phyloP scores from a whole-genome alignment of 35 echinoderm and acorn worm genomes.

The Ptychodera flava region DNA sequence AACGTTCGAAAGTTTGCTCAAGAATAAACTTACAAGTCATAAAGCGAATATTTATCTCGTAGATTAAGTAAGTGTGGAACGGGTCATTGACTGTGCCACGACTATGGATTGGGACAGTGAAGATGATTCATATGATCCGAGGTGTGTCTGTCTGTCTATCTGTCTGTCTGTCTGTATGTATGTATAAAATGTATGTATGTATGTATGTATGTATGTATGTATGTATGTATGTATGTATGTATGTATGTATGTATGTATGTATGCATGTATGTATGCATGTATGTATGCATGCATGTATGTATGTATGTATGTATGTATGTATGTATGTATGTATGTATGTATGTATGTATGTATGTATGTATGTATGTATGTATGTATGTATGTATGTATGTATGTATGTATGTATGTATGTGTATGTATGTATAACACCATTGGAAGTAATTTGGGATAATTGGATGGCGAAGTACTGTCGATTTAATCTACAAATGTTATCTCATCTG shows the following conservation, averaged over 20 bases:
- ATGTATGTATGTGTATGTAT: constrained; percentile 2
- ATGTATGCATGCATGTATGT: background rate
- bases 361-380: background rate
- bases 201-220: background rate
- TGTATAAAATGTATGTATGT: background rate
- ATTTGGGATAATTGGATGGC: too few species aligned
- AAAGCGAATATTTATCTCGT: too few species aligned
- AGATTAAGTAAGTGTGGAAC: too few species aligned
- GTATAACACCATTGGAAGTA: too few species aligned
- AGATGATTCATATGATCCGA: too few species aligned
- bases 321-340: background rate
- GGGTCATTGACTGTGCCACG: too few species aligned
- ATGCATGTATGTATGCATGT: background rate
- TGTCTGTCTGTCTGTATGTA: background rate
- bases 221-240: background rate
- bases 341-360: constrained; percentile 2
- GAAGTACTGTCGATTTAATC: too few species aligned
- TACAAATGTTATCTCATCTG: too few species aligned
- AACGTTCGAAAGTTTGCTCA: too few species aligned
- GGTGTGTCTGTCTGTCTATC: background rate
- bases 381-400: background rate
- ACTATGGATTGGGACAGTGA: too few species aligned
- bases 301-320: constrained; percentile 2
- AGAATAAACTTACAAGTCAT: too few species aligned
- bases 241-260: background rate